These are phyloP conservation scores for Lanius ludovicianus DNA, from an alignment of 2,113 vertebrate species.

Conservation along the genomic window DNA sequence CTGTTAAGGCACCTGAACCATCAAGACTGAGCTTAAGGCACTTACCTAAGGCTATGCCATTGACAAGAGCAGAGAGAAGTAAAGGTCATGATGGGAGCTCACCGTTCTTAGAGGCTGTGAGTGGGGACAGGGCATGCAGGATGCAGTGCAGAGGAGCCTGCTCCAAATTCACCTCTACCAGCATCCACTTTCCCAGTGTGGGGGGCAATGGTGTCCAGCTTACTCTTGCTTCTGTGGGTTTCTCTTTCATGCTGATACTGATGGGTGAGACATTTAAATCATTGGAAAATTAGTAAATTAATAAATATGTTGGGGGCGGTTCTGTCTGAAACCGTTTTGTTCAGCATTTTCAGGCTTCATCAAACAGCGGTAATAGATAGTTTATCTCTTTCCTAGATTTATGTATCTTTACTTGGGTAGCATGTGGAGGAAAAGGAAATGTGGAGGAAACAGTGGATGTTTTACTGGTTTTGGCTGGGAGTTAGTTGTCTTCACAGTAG, in stretches of 20 bases:
- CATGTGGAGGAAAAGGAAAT: neutral
- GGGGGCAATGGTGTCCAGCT: neutral
- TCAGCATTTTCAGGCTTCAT: neutral
- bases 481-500: neutral
- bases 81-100: rapidly evolving
- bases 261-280: neutral
- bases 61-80: neutral
- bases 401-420: neutral
- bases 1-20: neutral
- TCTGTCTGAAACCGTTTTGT: neutral
- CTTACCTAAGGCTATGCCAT: neutral
- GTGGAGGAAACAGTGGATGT: neutral
- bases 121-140: neutral
- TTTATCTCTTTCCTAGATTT: neutral
- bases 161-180: neutral
- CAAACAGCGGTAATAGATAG: neutral
- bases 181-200: neutral
- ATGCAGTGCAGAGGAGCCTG: neutral
- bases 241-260: neutral
- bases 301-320: neutral
- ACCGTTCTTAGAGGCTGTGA: rapidly evolving
- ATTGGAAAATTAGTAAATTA: neutral
- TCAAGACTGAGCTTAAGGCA: neutral
- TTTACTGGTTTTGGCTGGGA: neutral
- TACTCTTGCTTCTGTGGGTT: neutral